Evolutionary conservation across 1,140 invertebrate species (phyloP).

Genomic region (Physella acuta): DNA sequence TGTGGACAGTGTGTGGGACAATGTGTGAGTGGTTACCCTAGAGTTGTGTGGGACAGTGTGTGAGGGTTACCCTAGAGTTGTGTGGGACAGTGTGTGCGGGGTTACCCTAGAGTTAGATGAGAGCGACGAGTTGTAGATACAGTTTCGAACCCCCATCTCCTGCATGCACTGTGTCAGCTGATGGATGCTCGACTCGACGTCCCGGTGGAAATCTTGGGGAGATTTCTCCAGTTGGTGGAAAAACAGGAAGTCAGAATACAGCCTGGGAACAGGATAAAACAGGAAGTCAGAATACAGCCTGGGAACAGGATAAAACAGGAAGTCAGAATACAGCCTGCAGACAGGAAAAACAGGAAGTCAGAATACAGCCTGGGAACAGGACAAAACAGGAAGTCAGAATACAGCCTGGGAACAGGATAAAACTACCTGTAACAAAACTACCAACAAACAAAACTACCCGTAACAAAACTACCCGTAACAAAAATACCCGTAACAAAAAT

Average conservation of each 20-base stretch:
- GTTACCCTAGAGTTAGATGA: constrained; percentile 35
- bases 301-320: too few relatives aligned
- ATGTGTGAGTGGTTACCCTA: too few relatives aligned
- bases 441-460: constrained; percentile 51
- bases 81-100: too few relatives aligned
- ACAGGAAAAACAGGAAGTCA: constrained; percentile 52
- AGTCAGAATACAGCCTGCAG: too few relatives aligned
- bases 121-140: constrained; percentile 41
- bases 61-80: too few relatives aligned
- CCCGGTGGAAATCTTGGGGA: constrained; percentile 40
- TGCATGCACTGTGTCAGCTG: constrained; percentile 34
- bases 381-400: constrained; percentile 1
- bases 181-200: constrained; percentile 29
- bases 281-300: too few relatives aligned
- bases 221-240: constrained; percentile 45
- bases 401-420: too few relatives aligned
- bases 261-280: constrained; percentile 32
- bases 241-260: constrained; percentile 53
- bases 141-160: constrained; percentile 30
- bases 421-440: too few relatives aligned
- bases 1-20: too few relatives aligned
- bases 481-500: too few relatives aligned
- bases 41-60: too few relatives aligned
- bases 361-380: constrained; percentile 46
- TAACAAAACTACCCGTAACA: too few relatives aligned